Evolutionary conservation across 2,113 vertebrate genomes (phyloP).

Genomic region (Cnemophilus loriae): DNA sequence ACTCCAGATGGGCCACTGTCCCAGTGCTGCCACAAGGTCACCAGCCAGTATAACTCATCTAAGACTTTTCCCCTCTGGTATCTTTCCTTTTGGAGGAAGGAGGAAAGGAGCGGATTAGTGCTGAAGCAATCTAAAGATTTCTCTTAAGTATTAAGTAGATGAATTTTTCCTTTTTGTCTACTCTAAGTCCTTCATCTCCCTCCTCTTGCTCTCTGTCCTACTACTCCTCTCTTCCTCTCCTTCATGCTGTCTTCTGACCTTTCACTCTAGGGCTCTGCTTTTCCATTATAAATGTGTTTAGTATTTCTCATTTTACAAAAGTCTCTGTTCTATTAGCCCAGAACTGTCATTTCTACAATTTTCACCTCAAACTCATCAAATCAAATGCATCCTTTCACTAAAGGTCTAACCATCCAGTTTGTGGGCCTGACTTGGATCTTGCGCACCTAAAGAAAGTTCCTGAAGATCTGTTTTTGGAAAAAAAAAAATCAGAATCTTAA

Average conservation of each 20-base stretch:
- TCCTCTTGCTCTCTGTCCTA: not conserved
- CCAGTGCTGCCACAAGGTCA: fast-evolving
- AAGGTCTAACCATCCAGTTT: not conserved
- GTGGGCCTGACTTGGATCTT: not conserved
- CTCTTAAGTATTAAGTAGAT: not conserved
- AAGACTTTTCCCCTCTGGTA: not conserved
- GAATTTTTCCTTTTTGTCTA: not conserved
- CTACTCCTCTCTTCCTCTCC: not conserved
- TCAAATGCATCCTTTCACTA: not conserved
- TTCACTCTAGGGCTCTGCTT: not conserved
- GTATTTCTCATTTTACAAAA: not conserved
- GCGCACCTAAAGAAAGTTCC: not conserved
- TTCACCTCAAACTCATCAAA: not conserved
- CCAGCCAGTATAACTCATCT: not conserved
- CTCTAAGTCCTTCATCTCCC: not conserved
- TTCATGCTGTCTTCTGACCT: not conserved
- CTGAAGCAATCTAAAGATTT: not conserved
- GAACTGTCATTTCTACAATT: not conserved
- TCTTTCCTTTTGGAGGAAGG: not conserved
- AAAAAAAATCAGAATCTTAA: not conserved
- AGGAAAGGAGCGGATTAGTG: not conserved
- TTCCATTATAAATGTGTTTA: not conserved
- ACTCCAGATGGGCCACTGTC: not conserved
- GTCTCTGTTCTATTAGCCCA: not conserved
- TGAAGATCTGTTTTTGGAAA: not conserved